Conservation (phyloP, 30 jellyfish, hydroid and myxozoan genomes). For the Turritopsis rubra region DNA sequence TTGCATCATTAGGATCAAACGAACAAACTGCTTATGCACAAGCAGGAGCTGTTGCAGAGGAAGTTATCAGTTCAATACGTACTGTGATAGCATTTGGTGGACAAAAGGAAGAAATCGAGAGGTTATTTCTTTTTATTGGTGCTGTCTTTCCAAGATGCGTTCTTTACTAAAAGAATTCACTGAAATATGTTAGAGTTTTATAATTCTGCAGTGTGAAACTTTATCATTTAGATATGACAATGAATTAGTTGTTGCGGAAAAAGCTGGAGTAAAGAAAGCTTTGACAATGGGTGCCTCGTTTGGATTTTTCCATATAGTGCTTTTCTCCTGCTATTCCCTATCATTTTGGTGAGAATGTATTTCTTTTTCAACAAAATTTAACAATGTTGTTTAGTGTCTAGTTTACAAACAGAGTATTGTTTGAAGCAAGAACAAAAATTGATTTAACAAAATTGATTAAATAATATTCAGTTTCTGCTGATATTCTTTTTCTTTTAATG, state of each 20-base stretch:
- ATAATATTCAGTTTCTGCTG: no score
- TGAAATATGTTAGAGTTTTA: background rate
- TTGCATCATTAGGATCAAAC: constrained; percentile 57
- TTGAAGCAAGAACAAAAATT: no score
- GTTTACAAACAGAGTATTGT: no score
- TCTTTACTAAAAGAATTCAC: background rate
- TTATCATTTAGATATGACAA: constrained; percentile 44
- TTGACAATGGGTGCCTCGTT: constrained; percentile 73
- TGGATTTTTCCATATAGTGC: constrained; percentile 81
- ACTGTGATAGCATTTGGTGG: constrained; percentile 99
- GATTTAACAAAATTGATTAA: no score
- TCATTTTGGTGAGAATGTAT: constrained; percentile 76
- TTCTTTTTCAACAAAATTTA: no score
- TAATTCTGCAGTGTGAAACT: background rate
- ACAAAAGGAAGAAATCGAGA: constrained; percentile 55
- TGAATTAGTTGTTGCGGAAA: constrained; percentile 54
- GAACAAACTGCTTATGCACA: constrained; percentile 94
- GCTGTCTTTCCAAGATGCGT: no score
- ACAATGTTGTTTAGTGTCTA: no score
- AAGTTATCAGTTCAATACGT: constrained; percentile 85
- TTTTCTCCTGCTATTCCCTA: constrained; percentile 81
- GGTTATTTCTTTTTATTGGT: constrained; percentile 31
- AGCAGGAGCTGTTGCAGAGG: constrained; percentile 96
- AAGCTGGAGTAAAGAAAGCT: constrained; percentile 87
- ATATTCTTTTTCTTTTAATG: no score